Evolutionary conservation across 37 sponge, comb jelly and placozoan genomes (phyloP).

Genomic region (Geodia barretti): DNA sequence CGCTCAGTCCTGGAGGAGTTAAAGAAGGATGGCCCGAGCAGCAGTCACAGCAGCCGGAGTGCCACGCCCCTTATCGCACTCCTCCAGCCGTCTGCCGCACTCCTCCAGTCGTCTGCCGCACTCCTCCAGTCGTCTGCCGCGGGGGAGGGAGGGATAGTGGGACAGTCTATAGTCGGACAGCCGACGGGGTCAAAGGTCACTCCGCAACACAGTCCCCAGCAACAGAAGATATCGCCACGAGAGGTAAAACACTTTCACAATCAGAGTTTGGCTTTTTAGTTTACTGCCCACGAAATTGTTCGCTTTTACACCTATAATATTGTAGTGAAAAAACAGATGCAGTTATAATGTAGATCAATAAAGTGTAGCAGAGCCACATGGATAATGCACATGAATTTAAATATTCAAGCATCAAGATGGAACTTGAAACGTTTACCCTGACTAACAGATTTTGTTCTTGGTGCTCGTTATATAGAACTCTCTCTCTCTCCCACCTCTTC

Average conservation of each 20-base stretch:
- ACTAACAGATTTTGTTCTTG: no score
- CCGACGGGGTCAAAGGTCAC: neutral
- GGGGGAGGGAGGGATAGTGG: neutral
- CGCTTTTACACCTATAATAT: no score
- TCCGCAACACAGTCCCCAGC: conserved; percentile 9
- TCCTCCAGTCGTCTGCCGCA: conserved; percentile 15
- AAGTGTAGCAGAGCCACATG: no score
- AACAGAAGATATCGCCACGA: neutral
- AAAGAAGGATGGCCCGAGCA: conserved; percentile 19
- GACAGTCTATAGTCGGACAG: neutral
- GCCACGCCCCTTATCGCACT: conserved; percentile 38
- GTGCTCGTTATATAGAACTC: neutral
- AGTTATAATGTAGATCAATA: no score
- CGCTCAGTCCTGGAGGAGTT: neutral
- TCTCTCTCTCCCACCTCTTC: neutral
- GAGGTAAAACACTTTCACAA: no score
- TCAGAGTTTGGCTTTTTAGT: no score
- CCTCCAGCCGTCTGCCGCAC: conserved; percentile 18
- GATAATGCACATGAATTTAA: no score
- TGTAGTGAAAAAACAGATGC: no score
- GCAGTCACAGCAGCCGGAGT: conserved; percentile 61
- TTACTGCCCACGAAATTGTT: no score
- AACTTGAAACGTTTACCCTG: no score
- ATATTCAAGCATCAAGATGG: no score
- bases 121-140: conserved; percentile 16